phyloP scores from a whole-genome alignment of 2,888 invertebrate genomes.

The Drosophila ochracea region DNA sequence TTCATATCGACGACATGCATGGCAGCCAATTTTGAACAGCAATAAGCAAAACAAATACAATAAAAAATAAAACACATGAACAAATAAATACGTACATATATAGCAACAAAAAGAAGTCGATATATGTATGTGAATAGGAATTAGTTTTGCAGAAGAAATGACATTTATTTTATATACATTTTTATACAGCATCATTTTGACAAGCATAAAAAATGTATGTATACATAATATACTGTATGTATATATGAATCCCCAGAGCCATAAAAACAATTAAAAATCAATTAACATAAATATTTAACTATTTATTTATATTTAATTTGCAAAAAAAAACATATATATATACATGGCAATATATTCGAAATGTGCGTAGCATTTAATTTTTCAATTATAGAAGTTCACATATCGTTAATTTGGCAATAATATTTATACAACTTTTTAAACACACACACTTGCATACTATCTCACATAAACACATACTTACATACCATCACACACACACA shows the following conservation, averaged over 20 bases:
- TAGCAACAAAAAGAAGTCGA: conserved; percentile 8
- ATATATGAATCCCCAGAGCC: conserved; percentile 23
- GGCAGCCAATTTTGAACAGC: conserved; percentile 59
- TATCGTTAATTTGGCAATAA: conserved; percentile 50
- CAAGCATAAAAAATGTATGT: conserved; percentile 13
- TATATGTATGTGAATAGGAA: conserved; percentile 34
- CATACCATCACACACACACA: conserved; percentile 43
- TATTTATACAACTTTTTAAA: conserved; percentile 41
- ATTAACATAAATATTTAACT: conserved; percentile 7
- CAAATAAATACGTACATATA: conserved; percentile 16
- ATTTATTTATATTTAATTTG: conserved; percentile 15
- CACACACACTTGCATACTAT: conserved; percentile 35
- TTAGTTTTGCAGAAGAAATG: conserved; percentile 57
- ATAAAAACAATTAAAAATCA: conserved; percentile 30
- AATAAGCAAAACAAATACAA: conserved; percentile 47
- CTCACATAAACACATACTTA: conserved; percentile 19
- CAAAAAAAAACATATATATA: conserved; percentile 2
- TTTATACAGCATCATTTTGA: conserved; percentile 73
- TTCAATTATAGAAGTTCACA: conserved; percentile 41
- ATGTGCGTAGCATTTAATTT: conserved; percentile 46
- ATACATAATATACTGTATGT: conserved; percentile 11
- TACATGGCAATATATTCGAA: conserved; percentile 23
- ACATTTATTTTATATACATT: conserved; percentile 79
- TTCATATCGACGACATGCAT: conserved; percentile 59
- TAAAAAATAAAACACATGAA: conserved; percentile 1